These are phyloP conservation scores for Daphoenositta chrysoptera DNA, from an alignment of 2,113 vertebrate species.

Conservation along the genomic window DNA sequence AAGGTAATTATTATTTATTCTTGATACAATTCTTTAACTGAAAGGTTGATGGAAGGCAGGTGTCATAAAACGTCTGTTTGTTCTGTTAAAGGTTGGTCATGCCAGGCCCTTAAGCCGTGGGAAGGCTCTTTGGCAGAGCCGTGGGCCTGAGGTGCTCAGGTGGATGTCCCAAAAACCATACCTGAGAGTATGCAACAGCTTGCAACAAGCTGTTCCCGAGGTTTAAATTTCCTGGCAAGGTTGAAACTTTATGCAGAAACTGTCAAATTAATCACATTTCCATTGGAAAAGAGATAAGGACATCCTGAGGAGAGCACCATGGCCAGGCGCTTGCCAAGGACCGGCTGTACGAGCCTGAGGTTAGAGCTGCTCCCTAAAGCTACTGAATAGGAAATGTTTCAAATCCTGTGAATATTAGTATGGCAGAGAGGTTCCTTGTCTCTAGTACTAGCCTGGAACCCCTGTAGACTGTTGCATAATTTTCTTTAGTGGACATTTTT, in stretches of 20 bases:
- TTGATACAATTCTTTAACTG: not conserved
- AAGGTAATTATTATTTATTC: not conserved
- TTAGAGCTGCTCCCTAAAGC: not conserved
- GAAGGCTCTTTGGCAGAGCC: not conserved
- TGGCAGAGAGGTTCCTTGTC: not conserved
- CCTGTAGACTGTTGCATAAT: not conserved
- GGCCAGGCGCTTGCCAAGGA: not conserved
- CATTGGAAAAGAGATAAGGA: not conserved
- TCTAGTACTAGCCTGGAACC: not conserved
- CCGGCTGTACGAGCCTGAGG: not conserved
- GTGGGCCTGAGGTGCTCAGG: not conserved
- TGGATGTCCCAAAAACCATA: not conserved
- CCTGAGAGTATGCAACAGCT: not conserved
- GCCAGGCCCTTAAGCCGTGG: not conserved
- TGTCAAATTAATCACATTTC: not conserved
- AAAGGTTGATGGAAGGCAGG: not conserved
- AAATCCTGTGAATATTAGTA: not conserved
- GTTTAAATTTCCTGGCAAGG: not conserved
- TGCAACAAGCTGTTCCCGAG: not conserved
- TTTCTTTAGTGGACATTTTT: not conserved
- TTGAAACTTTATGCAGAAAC: not conserved
- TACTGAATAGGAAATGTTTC: slow-evolving; percentile 15
- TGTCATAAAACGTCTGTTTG: not conserved
- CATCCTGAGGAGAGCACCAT: not conserved
- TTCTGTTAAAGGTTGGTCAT: not conserved